Percentiles rank a stretch among this genome's conserved stretches.
These are phyloP conservation scores for Drosophila subpulchrella DNA, from an alignment of 1,140 invertebrate species.

Conservation along the genomic window DNA sequence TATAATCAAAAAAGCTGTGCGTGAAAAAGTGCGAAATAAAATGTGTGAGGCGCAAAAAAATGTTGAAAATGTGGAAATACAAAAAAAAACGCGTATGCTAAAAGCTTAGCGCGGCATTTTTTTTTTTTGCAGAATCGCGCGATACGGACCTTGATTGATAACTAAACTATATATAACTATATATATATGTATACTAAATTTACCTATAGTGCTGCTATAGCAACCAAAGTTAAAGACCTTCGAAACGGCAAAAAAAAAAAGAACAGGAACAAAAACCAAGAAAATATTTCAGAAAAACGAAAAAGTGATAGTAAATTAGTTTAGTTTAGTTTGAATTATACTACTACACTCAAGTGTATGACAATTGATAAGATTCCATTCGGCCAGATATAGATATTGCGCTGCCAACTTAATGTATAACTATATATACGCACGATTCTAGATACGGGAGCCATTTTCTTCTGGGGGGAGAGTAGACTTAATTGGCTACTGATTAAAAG, in stretches of 20 bases:
- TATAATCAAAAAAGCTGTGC: conserved; percentile 50
- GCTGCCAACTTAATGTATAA: conserved; percentile 8
- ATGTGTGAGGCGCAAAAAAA: conserved; percentile 43
- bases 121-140: conserved; percentile 66
- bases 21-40: conserved; percentile 61
- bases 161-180: conserved; percentile 38
- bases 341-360: conserved; percentile 60
- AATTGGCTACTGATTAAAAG: conserved; percentile 24
- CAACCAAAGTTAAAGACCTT: conserved; percentile 45
- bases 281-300: conserved; percentile 27
- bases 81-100: conserved; percentile 24
- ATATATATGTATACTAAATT: conserved; percentile 10
- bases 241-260: conserved; percentile 14
- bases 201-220: conserved; percentile 16
- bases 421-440: conserved; percentile 14
- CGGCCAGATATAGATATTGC: conserved; percentile 35
- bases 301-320: conserved; percentile 69
- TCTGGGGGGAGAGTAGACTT: conserved; percentile 3
- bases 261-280: background rate
- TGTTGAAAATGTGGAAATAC: conserved; percentile 21
- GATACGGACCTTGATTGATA: conserved; percentile 73
- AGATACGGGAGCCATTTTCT: background rate
- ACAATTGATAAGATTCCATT: conserved; percentile 68
- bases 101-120: conserved; percentile 48
- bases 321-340: conserved; percentile 64